Evolutionary conservation across 1,140 invertebrate genomes (phyloP).

Genomic region (Amyelois transitella): DNA sequence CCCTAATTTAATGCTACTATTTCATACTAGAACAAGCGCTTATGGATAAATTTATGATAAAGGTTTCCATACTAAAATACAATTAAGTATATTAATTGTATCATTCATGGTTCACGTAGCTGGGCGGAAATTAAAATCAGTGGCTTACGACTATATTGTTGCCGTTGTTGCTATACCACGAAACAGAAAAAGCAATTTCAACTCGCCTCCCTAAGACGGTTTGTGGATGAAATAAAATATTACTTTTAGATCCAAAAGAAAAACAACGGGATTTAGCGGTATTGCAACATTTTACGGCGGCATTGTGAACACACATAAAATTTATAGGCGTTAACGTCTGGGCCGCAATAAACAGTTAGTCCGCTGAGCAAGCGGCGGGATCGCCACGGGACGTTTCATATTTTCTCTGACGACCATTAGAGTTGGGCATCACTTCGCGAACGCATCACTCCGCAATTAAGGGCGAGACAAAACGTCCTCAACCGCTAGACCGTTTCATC

Average conservation of each 20-base stretch:
- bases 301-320: conserved; percentile 61
- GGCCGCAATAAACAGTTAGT: conserved; percentile 58
- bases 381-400: conserved; percentile 39
- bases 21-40: too few relatives aligned
- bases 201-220: conserved; percentile 25
- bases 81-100: conserved; percentile 55
- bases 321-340: conserved; percentile 63
- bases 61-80: too few relatives aligned
- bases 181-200: conserved; percentile 23
- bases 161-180: conserved; percentile 6
- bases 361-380: conserved; percentile 29
- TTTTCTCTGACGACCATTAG: conserved; percentile 31
- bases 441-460: conserved; percentile 50
- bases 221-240: conserved; percentile 31
- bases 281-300: conserved; percentile 61
- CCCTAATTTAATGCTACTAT: too few relatives aligned
- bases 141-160: conserved; percentile 3
- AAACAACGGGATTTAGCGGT: conserved; percentile 58
- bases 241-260: conserved; percentile 49
- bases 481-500: conserved; percentile 32
- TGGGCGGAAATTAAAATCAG: conserved; percentile 52
- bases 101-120: conserved; percentile 40
- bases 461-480: conserved; percentile 39
- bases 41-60: too few relatives aligned
- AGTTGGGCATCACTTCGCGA: conserved; percentile 15